phyloP scores from a whole-genome alignment of 2,113 vertebrate species.

The Brachyistius frenatus region DNA sequence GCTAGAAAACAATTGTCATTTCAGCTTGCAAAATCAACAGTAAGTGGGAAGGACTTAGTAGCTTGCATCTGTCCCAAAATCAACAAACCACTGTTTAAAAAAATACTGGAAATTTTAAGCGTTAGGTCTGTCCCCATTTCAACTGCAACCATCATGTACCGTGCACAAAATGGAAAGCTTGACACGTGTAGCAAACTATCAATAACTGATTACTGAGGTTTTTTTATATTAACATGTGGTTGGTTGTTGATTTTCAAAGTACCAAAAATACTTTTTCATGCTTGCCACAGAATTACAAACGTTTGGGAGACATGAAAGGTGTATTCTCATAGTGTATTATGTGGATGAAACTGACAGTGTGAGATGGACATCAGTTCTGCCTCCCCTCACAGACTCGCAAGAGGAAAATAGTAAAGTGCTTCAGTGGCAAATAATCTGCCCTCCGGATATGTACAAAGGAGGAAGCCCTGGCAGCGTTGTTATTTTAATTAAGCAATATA shows the following conservation, averaged over 20 bases:
- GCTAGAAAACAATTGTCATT: no score
- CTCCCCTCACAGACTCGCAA: constrained; percentile 18
- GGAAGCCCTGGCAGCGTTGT: constrained; percentile 38
- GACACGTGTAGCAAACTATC: neutral
- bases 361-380: constrained; percentile 27
- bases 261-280: constrained; percentile 8
- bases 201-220: constrained; percentile 11
- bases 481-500: constrained; percentile 36
- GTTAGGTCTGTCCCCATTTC: neutral
- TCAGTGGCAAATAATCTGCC: constrained; percentile 57
- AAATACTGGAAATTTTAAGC: neutral
- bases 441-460: constrained; percentile 41
- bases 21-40: no score
- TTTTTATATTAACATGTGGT: constrained; percentile 8
- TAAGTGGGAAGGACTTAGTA: no score
- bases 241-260: constrained; percentile 7
- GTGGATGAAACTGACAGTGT: constrained; percentile 32
- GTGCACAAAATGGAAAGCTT: neutral
- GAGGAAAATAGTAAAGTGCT: constrained; percentile 54
- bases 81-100: neutral
- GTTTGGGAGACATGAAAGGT: constrained; percentile 32
- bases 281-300: constrained; percentile 7
- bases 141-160: neutral
- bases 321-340: constrained; percentile 27
- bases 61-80: neutral